phyloP scores from a whole-genome alignment of 1,140 invertebrate genomes.

The Melanaphis sacchari region DNA sequence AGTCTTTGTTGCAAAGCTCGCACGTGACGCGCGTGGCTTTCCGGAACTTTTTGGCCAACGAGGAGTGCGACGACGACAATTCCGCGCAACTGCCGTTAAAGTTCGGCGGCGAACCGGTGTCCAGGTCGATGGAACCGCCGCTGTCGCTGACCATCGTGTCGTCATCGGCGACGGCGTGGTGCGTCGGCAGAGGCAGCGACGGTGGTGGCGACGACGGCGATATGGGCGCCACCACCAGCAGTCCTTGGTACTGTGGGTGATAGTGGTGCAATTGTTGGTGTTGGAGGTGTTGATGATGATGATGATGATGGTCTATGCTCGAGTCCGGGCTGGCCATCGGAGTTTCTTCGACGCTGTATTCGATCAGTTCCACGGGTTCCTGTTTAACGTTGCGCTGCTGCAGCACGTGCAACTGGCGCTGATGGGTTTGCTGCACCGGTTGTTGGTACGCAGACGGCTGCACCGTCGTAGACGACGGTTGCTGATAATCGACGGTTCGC shows the following conservation, averaged over 20 bases:
- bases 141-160: slow-evolving; percentile 6
- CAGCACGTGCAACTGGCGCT: neutral
- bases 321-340: slow-evolving; percentile 51
- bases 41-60: slow-evolving; percentile 35
- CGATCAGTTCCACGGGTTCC: neutral
- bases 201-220: neutral
- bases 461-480: slow-evolving; percentile 14
- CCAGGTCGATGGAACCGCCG: neutral
- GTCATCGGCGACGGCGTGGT: neutral
- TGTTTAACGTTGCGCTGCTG: neutral
- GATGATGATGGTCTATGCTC: neutral
- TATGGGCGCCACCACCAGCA: slow-evolving; percentile 41
- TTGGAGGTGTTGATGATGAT: neutral
- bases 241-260: neutral
- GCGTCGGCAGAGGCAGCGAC: neutral
- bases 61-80: neutral
- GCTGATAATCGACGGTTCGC: slow-evolving; percentile 31
- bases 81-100: neutral
- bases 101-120: neutral
- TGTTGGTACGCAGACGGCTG: neutral
- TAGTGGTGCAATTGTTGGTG: neutral
- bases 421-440: neutral
- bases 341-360: neutral
- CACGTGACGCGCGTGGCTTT: slow-evolving; percentile 64
- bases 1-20: slow-evolving; percentile 82